Evolutionary conservation across 2,888 invertebrate species (phyloP).

Genomic region (Cephus rjabovi): DNA sequence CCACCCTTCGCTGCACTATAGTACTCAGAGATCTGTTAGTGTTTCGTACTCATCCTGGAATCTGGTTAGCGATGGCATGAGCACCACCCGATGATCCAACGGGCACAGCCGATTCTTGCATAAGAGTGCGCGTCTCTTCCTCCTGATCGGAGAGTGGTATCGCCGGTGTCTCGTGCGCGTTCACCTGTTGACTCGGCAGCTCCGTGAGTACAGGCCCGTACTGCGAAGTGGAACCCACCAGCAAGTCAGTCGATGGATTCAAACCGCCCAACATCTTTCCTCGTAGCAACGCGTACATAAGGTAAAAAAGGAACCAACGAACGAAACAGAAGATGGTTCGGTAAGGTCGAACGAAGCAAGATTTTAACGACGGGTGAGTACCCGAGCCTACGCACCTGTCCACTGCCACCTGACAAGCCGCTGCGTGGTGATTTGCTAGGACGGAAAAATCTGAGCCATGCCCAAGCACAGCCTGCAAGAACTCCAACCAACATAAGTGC

Average conservation of each 20-base stretch:
- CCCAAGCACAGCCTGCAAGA: conserved; percentile 52
- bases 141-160: conserved; percentile 62
- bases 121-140: conserved; percentile 61
- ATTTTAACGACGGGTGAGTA: not conserved
- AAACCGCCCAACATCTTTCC: conserved; percentile 67
- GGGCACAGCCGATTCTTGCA: conserved; percentile 52
- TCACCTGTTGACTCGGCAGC: conserved; percentile 58
- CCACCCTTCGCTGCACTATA: not conserved
- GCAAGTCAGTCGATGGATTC: conserved; percentile 67
- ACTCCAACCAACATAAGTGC: conserved; percentile 57
- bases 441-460: conserved; percentile 56
- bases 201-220: conserved; percentile 66
- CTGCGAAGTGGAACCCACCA: conserved; percentile 68
- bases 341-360: not conserved
- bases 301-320: conserved; percentile 50
- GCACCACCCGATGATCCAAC: conserved; percentile 42
- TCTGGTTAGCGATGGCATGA: conserved; percentile 48
- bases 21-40: not conserved
- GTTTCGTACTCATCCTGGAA: conserved; percentile 52
- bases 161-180: conserved; percentile 40
- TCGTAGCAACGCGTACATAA: conserved; percentile 63
- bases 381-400: conserved; percentile 55
- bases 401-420: conserved; percentile 55
- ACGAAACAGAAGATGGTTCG: conserved; percentile 38
- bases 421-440: conserved; percentile 59